Conservation (phyloP, 2,797 vertebrate genomes). For the Avahi laniger region DNA sequence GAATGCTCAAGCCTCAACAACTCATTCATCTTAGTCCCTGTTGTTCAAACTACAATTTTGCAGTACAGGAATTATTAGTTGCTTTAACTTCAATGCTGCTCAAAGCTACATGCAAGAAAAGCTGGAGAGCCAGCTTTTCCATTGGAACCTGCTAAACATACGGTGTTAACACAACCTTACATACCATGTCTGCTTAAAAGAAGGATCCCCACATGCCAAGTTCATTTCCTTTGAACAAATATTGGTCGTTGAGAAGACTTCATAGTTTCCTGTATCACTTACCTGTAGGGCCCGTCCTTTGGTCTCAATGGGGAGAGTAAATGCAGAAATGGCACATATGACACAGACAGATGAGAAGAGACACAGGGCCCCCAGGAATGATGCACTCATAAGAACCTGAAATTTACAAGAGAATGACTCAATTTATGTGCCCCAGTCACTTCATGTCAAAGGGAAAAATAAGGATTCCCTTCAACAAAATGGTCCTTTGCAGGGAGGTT, state of each 20-base stretch:
- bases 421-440: not conserved
- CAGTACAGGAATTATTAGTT: not conserved
- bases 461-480: not conserved
- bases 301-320: constrained; percentile 93
- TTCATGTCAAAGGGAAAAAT: not conserved
- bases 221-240: not conserved
- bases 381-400: constrained; percentile 92
- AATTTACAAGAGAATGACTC: not conserved
- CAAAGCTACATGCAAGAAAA: not conserved
- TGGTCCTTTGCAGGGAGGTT: not conserved
- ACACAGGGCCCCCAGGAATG: constrained; percentile 88
- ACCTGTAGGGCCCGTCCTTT: constrained; percentile 93
- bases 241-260: not conserved
- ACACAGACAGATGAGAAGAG: constrained; percentile 90
- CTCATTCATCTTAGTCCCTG: too few species aligned
- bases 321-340: constrained; percentile 88
- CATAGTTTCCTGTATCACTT: constrained; percentile 39
- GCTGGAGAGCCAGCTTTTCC: not conserved
- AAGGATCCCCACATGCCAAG: not conserved
- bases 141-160: not conserved
- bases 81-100: not conserved
- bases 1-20: not conserved
- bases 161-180: not conserved
- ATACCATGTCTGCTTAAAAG: not conserved
- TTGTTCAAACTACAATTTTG: not conserved